Evolutionary conservation across 2,888 invertebrate species (phyloP).

Genomic region (Tortrix viridana): DNA sequence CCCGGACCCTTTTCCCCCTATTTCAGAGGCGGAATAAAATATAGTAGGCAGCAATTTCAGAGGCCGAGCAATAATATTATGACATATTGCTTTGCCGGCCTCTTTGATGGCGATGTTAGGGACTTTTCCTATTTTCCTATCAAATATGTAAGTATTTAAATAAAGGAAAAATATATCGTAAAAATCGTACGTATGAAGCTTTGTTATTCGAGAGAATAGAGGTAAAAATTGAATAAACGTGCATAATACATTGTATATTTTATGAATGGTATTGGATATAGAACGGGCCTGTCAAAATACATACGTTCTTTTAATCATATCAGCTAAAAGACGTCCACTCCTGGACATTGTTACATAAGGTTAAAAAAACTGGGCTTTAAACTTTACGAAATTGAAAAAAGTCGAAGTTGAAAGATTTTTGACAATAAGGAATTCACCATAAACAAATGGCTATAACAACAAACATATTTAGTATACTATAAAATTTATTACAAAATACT

Average conservation of each 20-base stretch:
- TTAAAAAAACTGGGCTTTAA: too few relatives aligned
- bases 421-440: too few relatives aligned
- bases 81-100: slow-evolving; percentile 73
- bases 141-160: slow-evolving; percentile 38
- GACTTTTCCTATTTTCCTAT: slow-evolving; percentile 47
- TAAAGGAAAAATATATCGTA: slow-evolving; percentile 25
- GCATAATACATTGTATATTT: too few relatives aligned
- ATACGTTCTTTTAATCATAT: too few relatives aligned
- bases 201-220: background rate
- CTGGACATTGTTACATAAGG: too few relatives aligned
- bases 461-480: background rate
- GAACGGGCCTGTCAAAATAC: too few relatives aligned
- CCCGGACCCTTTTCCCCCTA: slow-evolving; percentile 31
- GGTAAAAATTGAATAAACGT: too few relatives aligned
- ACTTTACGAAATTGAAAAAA: too few relatives aligned
- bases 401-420: too few relatives aligned
- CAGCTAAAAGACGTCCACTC: too few relatives aligned
- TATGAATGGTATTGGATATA: too few relatives aligned
- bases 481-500: background rate
- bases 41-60: slow-evolving; percentile 69
- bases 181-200: slow-evolving; percentile 1
- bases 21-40: slow-evolving; percentile 71
- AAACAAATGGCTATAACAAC: background rate
- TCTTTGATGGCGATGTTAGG: slow-evolving; percentile 58
- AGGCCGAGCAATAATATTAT: slow-evolving; percentile 81